phyloP scores from a whole-genome alignment of 2,113 vertebrate species.

The Laticauda colubrina region DNA sequence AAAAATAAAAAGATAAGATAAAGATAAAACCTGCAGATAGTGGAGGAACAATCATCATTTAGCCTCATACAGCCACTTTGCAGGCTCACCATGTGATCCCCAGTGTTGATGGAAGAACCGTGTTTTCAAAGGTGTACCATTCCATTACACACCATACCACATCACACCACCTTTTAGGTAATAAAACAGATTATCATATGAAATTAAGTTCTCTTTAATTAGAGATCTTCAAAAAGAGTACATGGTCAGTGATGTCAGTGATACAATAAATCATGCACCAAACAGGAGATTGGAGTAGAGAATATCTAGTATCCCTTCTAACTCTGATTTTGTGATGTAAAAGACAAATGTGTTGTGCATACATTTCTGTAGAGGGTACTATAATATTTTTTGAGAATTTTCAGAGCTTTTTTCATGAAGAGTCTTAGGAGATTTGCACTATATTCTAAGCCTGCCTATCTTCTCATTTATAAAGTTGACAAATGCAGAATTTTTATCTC shows the following conservation, averaged over 20 bases:
- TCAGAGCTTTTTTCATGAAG: neutral
- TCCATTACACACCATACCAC: neutral
- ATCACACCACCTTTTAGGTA: neutral
- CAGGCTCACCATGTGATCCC: too few relatives aligned
- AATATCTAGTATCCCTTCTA: neutral
- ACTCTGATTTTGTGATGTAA: conserved; percentile 3
- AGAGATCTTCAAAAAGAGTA: neutral
- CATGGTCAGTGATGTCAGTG: neutral
- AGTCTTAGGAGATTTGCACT: neutral
- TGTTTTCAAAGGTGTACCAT: neutral
- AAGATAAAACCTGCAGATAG: neutral
- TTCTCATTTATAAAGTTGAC: neutral
- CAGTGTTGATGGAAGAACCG: neutral
- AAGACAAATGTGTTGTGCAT: neutral
- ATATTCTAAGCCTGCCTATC: neutral
- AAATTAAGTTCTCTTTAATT: neutral
- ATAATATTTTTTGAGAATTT: neutral
- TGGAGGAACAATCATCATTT: neutral
- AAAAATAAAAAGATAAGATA: neutral
- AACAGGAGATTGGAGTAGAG: neutral
- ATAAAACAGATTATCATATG: neutral
- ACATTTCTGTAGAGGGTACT: neutral
- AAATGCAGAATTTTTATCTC: neutral
- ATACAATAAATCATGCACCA: neutral
- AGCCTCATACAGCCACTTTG: too few relatives aligned